Evolutionary conservation across 2,113 vertebrate species (phyloP).

Genomic region (Himantopus leucocephalus): DNA sequence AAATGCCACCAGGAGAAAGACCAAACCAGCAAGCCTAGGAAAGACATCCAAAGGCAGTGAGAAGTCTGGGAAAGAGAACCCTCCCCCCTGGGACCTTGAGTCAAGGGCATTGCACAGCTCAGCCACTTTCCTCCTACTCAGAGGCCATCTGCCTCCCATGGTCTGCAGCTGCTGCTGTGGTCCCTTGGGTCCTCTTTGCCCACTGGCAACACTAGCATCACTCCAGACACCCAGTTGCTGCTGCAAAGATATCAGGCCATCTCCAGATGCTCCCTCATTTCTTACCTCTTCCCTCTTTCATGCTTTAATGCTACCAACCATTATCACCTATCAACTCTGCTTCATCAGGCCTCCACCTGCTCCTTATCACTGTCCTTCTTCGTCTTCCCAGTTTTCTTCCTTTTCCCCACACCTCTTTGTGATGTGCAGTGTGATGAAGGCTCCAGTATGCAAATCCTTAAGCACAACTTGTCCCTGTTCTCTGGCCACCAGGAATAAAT

Average conservation of each 20-base stretch:
- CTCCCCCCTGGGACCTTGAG: fast-evolving
- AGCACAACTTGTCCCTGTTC: background rate
- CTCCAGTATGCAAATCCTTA: background rate
- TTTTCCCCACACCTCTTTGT: background rate
- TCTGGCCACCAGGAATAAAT: background rate
- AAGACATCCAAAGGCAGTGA: background rate
- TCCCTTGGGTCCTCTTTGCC: background rate
- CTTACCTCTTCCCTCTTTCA: background rate
- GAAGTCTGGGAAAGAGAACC: background rate
- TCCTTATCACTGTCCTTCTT: background rate
- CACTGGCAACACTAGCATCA: background rate
- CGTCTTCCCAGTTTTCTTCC: background rate
- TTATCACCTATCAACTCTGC: background rate
- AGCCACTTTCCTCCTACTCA: background rate
- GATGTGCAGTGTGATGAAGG: background rate
- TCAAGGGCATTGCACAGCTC: background rate
- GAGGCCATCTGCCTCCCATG: no score
- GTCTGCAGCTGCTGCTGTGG: background rate
- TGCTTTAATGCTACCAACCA: background rate
- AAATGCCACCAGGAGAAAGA: background rate
- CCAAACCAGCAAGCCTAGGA: background rate
- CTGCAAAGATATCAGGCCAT: background rate
- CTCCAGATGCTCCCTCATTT: background rate
- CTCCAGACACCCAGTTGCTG: background rate
- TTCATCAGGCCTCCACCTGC: background rate